Evolutionary conservation across 1,140 invertebrate species (phyloP).

Genomic region (Pseudomyrmex cubaensis): DNA sequence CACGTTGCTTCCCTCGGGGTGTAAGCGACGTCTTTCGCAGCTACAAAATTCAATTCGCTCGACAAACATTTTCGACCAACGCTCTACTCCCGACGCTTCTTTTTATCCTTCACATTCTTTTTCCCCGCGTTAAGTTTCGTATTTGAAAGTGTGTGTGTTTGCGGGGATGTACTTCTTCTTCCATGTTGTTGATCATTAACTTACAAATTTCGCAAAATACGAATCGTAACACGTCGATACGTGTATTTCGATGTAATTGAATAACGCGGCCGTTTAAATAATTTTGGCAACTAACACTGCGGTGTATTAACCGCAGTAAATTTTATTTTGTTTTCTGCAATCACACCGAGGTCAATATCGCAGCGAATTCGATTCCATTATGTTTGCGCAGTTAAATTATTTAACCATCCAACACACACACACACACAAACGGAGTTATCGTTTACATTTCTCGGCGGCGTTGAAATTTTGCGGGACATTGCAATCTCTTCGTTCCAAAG

Average conservation of each 20-base stretch:
- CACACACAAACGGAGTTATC: background rate
- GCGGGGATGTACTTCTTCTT: too few relatives aligned
- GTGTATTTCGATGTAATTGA: background rate
- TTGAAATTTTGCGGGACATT: conserved; percentile 16
- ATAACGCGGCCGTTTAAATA: background rate
- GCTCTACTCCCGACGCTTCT: too few relatives aligned
- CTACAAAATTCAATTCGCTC: conserved; percentile 21
- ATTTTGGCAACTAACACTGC: background rate
- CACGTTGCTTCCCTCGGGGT: background rate
- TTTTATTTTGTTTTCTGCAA: conserved; percentile 7
- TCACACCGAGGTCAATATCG: background rate
- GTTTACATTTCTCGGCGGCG: background rate
- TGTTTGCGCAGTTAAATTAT: conserved; percentile 24
- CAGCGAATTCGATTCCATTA: background rate
- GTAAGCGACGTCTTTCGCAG: background rate
- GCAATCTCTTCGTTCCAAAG: conserved; percentile 34
- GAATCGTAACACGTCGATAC: background rate
- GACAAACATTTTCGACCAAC: background rate
- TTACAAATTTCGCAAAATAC: conserved; percentile 17
- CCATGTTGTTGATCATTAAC: background rate
- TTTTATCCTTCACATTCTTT: background rate
- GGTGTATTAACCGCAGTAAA: background rate
- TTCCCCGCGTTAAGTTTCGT: background rate
- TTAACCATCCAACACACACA: background rate
- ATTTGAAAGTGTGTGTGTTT: too few relatives aligned